A percentile compares a stretch with the other conserved stretches of the same genome.
phyloP scores from a whole-genome alignment of 2,888 invertebrate species.

The Drosophila fungiperda region DNA sequence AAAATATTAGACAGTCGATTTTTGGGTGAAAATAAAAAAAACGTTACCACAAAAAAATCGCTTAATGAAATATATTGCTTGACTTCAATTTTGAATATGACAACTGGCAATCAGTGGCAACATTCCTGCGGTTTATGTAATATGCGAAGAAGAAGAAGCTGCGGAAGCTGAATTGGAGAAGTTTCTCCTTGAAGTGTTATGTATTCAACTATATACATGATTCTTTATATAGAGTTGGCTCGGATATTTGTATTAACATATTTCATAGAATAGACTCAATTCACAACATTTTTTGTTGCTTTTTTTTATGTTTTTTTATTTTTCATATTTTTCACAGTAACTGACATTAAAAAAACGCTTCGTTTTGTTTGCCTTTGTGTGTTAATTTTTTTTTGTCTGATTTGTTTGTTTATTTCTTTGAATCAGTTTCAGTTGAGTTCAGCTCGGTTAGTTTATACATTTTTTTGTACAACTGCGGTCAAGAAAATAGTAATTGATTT shows the following conservation, averaged over 20 bases:
- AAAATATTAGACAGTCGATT: neutral
- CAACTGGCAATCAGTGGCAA: neutral
- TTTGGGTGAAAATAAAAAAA: too few species aligned
- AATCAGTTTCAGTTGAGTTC: slow-evolving; percentile 36
- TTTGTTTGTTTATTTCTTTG: slow-evolving; percentile 30
- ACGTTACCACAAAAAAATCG: too few species aligned
- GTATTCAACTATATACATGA: slow-evolving; percentile 1
- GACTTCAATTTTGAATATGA: neutral
- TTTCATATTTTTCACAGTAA: slow-evolving; percentile 56
- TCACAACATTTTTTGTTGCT: slow-evolving; percentile 34
- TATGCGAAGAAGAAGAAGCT: neutral
- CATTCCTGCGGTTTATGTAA: neutral
- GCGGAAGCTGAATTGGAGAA: neutral
- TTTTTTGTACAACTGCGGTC: neutral
- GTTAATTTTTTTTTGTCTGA: slow-evolving; percentile 25
- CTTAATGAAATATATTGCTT: too few species aligned
- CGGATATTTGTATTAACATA: slow-evolving; percentile 45
- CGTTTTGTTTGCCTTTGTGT: slow-evolving; percentile 57
- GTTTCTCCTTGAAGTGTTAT: slow-evolving; percentile 10
- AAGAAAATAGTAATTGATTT: neutral
- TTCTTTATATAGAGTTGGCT: neutral
- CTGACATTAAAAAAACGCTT: slow-evolving; percentile 57
- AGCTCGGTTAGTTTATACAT: slow-evolving; percentile 42
- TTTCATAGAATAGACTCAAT: slow-evolving; percentile 58
- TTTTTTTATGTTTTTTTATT: neutral